Conservation (phyloP, 2,888 invertebrate species). For the Diachrysia chrysitis region DNA sequence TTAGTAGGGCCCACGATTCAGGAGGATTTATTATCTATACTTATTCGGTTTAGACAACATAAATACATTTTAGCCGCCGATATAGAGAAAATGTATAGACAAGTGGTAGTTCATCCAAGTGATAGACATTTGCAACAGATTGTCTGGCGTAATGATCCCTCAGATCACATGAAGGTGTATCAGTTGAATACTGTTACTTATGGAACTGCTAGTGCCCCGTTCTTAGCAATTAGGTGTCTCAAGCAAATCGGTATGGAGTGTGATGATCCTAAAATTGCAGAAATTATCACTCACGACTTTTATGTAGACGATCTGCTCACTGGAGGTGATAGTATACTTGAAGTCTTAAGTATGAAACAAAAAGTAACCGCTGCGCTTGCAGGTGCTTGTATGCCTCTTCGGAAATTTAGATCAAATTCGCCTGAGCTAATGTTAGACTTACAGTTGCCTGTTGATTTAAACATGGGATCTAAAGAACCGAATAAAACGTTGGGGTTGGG, state of each 20-base stretch:
- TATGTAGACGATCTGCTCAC: constrained; percentile 56
- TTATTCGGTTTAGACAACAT: too few species aligned
- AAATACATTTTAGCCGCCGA: too few species aligned
- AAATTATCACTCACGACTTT: constrained; percentile 53
- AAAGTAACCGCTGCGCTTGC: constrained; percentile 12
- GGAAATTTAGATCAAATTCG: constrained; percentile 22
- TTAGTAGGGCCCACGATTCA: too few species aligned
- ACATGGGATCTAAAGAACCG: too few species aligned
- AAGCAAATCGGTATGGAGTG: constrained; percentile 50
- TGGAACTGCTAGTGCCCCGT: background rate
- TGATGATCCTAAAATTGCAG: constrained; percentile 29
- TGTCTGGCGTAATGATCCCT: background rate
- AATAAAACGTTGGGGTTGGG: too few species aligned
- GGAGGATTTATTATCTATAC: too few species aligned
- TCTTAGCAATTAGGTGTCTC: constrained; percentile 53
- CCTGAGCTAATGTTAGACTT: background rate
- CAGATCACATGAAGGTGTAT: background rate
- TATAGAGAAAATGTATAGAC: too few species aligned
- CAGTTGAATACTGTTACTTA: constrained; percentile 2
- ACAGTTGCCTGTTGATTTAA: too few species aligned
- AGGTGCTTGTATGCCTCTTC: constrained; percentile 15
- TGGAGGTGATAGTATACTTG: constrained; percentile 10
- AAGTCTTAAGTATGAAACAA: background rate
- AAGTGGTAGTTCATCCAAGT: background rate
- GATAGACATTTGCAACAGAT: constrained; percentile 12